Evolutionary conservation across 2,113 vertebrate species (phyloP).

Genomic region (Panthera uncia): DNA sequence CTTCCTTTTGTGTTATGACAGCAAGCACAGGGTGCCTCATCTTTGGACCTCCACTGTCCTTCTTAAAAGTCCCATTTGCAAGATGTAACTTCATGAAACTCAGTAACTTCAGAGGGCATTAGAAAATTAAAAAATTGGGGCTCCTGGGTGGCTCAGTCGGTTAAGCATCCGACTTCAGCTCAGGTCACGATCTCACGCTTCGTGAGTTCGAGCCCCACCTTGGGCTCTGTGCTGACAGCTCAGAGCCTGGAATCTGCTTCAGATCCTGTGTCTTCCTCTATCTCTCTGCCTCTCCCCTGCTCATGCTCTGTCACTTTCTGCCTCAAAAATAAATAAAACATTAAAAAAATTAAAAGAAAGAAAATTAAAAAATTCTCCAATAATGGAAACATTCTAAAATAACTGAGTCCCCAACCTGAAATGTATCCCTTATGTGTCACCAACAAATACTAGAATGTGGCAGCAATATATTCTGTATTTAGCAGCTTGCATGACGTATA

Average conservation of each 20-base stretch:
- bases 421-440: background rate
- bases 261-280: too few relatives aligned
- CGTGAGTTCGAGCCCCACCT: too few relatives aligned
- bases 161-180: too few relatives aligned
- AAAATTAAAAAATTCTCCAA: background rate
- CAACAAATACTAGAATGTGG: background rate
- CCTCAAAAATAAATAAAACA: too few relatives aligned
- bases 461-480: background rate
- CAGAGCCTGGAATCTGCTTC: too few relatives aligned
- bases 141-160: too few relatives aligned
- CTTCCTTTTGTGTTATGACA: background rate
- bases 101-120: background rate
- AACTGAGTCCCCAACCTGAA: background rate
- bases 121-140: background rate
- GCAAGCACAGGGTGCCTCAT: background rate
- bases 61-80: background rate
- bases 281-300: too few relatives aligned
- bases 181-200: too few relatives aligned
- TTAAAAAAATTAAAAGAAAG: rapidly evolving
- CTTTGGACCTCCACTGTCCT: background rate
- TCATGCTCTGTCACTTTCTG: too few relatives aligned
- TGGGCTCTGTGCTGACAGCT: too few relatives aligned
- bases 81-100: background rate
- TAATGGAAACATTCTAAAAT: background rate
- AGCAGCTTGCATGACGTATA: background rate